Conservation (phyloP, 2,113 vertebrate species). For the Prionailurus viverrinus region DNA sequence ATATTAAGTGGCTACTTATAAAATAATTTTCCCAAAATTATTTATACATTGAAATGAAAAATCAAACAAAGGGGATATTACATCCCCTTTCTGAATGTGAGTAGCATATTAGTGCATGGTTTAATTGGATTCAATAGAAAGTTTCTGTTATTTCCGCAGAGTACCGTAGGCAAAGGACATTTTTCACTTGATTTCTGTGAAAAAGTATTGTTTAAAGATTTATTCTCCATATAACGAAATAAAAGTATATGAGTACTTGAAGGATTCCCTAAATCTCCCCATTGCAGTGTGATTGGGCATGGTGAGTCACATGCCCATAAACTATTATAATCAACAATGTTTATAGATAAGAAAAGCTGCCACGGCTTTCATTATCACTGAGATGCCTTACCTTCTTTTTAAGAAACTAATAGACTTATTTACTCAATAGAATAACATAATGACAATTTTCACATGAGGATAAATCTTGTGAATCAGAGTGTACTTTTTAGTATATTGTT, state of each 20-base stretch:
- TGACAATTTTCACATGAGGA: conserved; percentile 36
- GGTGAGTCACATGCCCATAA: conserved; percentile 23
- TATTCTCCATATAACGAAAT: conserved; percentile 61
- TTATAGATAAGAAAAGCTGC: conserved; percentile 48
- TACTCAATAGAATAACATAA: conserved; percentile 56
- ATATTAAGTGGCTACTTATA: conserved; percentile 32
- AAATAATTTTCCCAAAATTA: conserved; percentile 66
- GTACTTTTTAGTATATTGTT: not conserved
- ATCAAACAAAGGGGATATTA: conserved; percentile 40
- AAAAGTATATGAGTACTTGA: conserved; percentile 13
- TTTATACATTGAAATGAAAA: conserved; percentile 63
- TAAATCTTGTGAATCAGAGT: not conserved
- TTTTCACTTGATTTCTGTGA: conserved; percentile 66
- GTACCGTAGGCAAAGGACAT: conserved; percentile 56
- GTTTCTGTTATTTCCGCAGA: conserved; percentile 72
- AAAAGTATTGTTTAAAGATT: conserved; percentile 67
- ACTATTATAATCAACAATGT: not conserved
- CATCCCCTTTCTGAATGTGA: not conserved
- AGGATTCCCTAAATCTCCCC: conserved; percentile 63
- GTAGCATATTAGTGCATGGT: not conserved
- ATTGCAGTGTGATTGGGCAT: not conserved
- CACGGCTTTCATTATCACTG: conserved; percentile 51
- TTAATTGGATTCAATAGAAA: conserved; percentile 71
- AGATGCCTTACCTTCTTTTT: conserved; percentile 60
- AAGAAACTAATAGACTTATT: conserved; percentile 62